Percentiles rank a stretch among this genome's conserved stretches.
Conservation (phyloP, 2,888 invertebrate genomes). For the Pachymerium ferrugineum region DNA sequence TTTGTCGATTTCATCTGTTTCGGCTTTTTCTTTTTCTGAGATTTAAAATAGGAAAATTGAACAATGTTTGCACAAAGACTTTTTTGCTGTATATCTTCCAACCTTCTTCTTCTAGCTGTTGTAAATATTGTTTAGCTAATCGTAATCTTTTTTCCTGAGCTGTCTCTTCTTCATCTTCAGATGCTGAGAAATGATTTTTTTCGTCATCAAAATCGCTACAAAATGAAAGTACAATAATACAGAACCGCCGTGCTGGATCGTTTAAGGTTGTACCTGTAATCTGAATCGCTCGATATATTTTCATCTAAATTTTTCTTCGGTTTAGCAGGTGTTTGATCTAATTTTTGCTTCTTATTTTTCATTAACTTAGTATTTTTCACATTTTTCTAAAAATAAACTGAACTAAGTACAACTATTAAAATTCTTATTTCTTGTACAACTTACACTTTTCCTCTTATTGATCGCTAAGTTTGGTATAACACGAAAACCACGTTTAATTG, state of each 20-base stretch:
- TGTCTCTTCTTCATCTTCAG: constrained; percentile 51
- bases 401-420: no score
- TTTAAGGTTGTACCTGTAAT: constrained; percentile 5
- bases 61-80: no score
- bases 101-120: constrained; percentile 76
- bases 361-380: no score
- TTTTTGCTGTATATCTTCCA: constrained; percentile 34
- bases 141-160: constrained; percentile 84
- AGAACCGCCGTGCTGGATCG: neutral
- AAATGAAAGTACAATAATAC: neutral
- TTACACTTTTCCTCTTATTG: no score
- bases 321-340: neutral
- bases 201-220: constrained; percentile 39
- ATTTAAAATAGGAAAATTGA: neutral
- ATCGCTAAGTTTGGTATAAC: no score
- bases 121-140: constrained; percentile 80
- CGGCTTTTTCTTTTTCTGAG: constrained; percentile 60
- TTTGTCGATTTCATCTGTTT: constrained; percentile 59
- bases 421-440: no score
- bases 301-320: neutral
- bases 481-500: no score
- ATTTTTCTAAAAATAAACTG: no score
- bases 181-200: constrained; percentile 56
- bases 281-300: constrained; percentile 29
- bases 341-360: constrained; percentile 1